A percentile compares a stretch with the other conserved stretches of the same genome.
Conservation (phyloP, 1,140 invertebrate species). For the Maconellicoccus hirsutus region DNA sequence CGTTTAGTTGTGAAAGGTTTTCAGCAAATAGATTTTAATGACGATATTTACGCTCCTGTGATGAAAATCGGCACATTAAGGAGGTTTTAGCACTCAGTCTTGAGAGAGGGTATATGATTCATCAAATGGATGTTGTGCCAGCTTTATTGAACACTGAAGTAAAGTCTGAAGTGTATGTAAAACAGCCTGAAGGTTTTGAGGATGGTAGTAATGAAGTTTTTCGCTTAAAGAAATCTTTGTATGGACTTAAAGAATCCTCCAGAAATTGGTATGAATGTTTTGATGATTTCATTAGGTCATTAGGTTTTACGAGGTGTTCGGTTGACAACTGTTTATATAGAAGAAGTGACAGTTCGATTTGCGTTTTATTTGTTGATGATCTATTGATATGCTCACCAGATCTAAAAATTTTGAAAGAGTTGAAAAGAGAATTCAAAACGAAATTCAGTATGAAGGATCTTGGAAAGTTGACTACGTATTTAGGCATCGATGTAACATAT, state of each 20-base stretch:
- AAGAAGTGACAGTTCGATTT: background rate
- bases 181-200: conserved; percentile 18
- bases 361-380: conserved; percentile 7
- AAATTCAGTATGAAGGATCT: conserved; percentile 19
- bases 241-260: background rate
- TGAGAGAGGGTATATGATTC: too few species aligned
- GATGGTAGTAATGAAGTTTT: background rate
- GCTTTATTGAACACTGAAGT: conserved; percentile 15
- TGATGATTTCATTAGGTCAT: background rate
- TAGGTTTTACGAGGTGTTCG: background rate
- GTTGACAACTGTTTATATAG: background rate
- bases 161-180: conserved; percentile 13
- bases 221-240: conserved; percentile 21
- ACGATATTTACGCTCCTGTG: conserved; percentile 35
- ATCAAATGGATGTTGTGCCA: conserved; percentile 7
- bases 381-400: background rate
- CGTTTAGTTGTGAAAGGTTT: conserved; percentile 36
- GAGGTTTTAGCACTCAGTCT: too few species aligned
- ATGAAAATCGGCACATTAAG: conserved; percentile 29
- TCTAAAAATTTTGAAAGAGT: background rate
- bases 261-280: conserved; percentile 19
- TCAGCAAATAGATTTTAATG: conserved; percentile 32
- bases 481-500: conserved; percentile 16
- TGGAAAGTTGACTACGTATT: background rate
- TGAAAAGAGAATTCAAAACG: conserved; percentile 1